Evolutionary conservation across 2,113 vertebrate species (phyloP).

Genomic region (Parotia lawesii): DNA sequence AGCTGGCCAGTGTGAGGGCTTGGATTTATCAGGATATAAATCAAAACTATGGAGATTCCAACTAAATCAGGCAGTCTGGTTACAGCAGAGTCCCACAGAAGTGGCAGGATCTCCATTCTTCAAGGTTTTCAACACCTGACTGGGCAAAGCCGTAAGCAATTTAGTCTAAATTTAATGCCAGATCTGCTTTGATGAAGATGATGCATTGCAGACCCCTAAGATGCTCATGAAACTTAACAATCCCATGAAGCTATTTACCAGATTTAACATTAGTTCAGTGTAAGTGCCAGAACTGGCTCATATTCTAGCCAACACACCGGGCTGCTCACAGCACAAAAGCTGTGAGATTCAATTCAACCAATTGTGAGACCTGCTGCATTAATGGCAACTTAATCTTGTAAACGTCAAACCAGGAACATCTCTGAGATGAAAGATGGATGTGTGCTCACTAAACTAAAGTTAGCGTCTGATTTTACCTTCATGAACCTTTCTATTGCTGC

Average conservation of each 20-base stretch:
- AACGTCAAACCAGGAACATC: neutral
- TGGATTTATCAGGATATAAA: neutral
- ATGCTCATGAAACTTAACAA: neutral
- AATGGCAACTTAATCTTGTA: neutral
- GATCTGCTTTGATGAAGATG: neutral
- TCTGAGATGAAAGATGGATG: neutral
- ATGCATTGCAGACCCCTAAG: neutral
- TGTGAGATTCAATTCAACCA: neutral
- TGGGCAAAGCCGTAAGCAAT: neutral
- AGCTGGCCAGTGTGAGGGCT: neutral
- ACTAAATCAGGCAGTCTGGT: neutral
- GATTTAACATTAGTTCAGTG: neutral
- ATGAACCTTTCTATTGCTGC: neutral
- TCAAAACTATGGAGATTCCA: neutral
- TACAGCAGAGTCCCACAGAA: neutral
- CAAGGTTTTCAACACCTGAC: neutral
- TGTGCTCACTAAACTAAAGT: neutral
- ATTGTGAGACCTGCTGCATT: neutral
- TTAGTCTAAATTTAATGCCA: neutral
- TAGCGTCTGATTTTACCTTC: neutral
- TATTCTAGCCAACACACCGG: fast-evolving
- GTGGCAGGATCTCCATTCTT: neutral
- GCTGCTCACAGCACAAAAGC: neutral
- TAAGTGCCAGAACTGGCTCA: neutral
- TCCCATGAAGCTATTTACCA: neutral